Evolutionary conservation across 1,140 invertebrate species (phyloP), one percentile per base, ranked within the genome.

Genomic region (Bombus terrestris): DNA sequence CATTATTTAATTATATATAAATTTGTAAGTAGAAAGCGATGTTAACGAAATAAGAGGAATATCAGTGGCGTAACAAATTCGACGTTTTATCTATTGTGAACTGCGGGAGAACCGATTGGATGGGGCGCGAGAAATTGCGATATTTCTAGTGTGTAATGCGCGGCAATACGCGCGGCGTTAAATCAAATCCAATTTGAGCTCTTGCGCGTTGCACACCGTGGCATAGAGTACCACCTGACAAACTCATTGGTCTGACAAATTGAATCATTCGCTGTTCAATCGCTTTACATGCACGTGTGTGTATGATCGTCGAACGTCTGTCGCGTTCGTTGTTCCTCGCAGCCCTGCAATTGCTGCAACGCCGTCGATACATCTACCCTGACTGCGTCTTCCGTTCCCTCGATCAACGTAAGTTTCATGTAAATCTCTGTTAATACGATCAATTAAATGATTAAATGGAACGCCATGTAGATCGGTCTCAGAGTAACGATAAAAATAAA

Each of bases 181-280:
- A 95, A 95, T 95, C 93, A 94, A 94, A 95, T 95, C 89, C 93
- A 94, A 94, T 95, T 94, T 92, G 92, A 92, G 92, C 91, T 93
- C 91, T 93, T 91, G 88, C 93, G 92, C 92, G 82, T 92, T 88
- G 92, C 88, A 91, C 90, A 85, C 90, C 79, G 88, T 91, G 91
- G 92, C 93, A 93, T 94, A 88, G 92, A 95, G 94, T 95, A 93
- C 92, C 94, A 95, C 94, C 94, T 95, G 94, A 94, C 94, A 94
- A 95, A 95, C 94, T 94, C 94, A 95, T 95, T 95, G 94, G 94
- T 93, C 94, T 94, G 94, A 94, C 93, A 95, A 95, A 95, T 95
- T 95, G 93, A 95, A 95, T 95, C 94, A 95, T 95, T 95, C 94
- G 94, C 93, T 92, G 94, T 95, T 95, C 94, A 94, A 95, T 95